These are phyloP conservation scores for Cotesia typhae DNA, from an alignment of 1,140 invertebrate genomes.

Conservation along the genomic window DNA sequence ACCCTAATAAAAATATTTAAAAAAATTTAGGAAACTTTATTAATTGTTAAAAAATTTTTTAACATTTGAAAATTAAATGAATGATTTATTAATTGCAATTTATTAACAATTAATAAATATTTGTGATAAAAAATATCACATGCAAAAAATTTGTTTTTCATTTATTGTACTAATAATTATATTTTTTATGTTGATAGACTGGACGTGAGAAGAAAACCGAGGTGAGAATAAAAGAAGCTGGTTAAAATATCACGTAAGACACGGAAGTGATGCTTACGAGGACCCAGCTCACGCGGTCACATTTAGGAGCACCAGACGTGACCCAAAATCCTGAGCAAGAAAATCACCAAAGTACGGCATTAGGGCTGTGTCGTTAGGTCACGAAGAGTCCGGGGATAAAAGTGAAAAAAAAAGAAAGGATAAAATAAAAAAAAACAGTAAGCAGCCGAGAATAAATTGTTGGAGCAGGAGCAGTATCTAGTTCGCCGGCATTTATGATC, in stretches of 20 bases:
- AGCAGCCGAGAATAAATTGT: slow-evolving; percentile 1
- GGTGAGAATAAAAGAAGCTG: slow-evolving; percentile 26
- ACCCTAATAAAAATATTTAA: too few species aligned
- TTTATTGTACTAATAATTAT: neutral
- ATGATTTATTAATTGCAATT: too few species aligned
- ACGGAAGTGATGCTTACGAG: slow-evolving; percentile 41
- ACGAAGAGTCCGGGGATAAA: neutral
- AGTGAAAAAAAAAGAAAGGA: neutral
- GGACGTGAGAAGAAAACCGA: slow-evolving; percentile 12
- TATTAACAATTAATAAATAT: too few species aligned
- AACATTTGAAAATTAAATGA: too few species aligned
- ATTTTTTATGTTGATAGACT: neutral
- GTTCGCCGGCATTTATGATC: slow-evolving; percentile 19
- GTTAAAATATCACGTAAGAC: neutral
- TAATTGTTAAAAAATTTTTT: too few species aligned
- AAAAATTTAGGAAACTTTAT: too few species aligned
- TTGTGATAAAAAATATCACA: too few species aligned
- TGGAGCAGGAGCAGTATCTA: slow-evolving; percentile 1
- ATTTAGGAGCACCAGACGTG: slow-evolving; percentile 40
- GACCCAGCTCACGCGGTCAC: slow-evolving; percentile 27
- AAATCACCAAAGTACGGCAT: slow-evolving; percentile 9
- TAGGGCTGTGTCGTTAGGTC: slow-evolving; percentile 8
- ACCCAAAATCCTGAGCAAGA: slow-evolving; percentile 7
- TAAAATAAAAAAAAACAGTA: slow-evolving; percentile 14
- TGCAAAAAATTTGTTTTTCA: neutral